phyloP scores from a whole-genome alignment of 2,113 vertebrate species.

The Isichthys henryi region DNA sequence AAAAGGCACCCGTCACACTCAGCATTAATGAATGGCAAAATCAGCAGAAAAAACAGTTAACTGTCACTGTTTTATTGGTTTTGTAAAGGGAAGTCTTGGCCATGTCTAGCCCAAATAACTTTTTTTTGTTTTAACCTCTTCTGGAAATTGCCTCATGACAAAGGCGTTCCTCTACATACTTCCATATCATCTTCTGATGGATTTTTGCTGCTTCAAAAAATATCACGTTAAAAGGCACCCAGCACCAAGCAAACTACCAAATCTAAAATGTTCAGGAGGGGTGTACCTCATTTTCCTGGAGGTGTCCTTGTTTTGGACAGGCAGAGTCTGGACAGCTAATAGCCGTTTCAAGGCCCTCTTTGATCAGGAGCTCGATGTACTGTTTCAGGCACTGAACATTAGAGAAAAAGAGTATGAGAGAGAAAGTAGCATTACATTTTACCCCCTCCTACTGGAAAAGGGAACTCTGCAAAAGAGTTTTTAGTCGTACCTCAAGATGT shows the following conservation, averaged over 20 bases:
- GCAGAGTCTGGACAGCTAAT: slow-evolving; percentile 95
- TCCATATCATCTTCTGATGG: neutral
- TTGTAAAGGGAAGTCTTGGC: neutral
- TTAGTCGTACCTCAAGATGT: neutral
- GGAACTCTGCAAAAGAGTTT: neutral
- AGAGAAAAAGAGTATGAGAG: neutral
- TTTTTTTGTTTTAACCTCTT: neutral
- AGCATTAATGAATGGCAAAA: neutral
- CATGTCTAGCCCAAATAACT: neutral
- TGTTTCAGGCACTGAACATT: slow-evolving; percentile 88
- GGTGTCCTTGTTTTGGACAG: slow-evolving; percentile 86
- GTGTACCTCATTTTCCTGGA: slow-evolving; percentile 88
- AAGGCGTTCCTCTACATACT: neutral
- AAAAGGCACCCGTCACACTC: neutral
- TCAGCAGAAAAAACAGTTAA: neutral
- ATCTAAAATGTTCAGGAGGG: neutral
- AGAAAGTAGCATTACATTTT: neutral
- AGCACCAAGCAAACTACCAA: neutral
- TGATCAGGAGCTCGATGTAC: slow-evolving; percentile 95
- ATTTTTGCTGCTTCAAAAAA: neutral
- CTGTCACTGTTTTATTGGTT: neutral
- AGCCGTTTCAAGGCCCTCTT: slow-evolving; percentile 92
- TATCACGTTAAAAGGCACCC: neutral
- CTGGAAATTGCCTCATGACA: neutral
- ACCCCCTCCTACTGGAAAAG: neutral